Percentiles rank a stretch among this genome's conserved stretches.
phyloP scores from a whole-genome alignment of 2,888 invertebrate genomes.

The Teinopalpus imperialis region DNA sequence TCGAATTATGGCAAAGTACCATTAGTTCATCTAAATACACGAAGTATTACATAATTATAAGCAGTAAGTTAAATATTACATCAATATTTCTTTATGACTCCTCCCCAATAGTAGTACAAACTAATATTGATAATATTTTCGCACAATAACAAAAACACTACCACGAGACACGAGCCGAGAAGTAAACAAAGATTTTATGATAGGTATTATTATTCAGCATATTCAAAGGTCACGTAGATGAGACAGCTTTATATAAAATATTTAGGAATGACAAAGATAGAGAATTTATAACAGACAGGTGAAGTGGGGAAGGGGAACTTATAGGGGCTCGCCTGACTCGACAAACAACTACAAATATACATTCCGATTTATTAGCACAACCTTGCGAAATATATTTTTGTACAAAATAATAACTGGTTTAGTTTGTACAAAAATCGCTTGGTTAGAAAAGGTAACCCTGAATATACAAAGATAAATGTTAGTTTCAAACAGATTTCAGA shows the following conservation, averaged over 20 bases:
- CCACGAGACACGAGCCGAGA: slow-evolving; percentile 56
- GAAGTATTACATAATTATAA: slow-evolving; percentile 14
- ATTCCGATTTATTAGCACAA: slow-evolving; percentile 20
- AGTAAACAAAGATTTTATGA: slow-evolving; percentile 77
- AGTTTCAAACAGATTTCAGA: no score
- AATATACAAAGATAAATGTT: background rate
- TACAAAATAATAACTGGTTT: slow-evolving; percentile 8
- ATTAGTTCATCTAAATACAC: slow-evolving; percentile 27
- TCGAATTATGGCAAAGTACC: slow-evolving; percentile 46
- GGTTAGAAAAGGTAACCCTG: background rate
- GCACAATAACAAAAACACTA: slow-evolving; percentile 79
- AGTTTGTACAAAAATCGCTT: no score
- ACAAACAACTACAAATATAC: slow-evolving; percentile 23
- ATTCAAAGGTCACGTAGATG: slow-evolving; percentile 73
- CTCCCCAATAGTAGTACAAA: slow-evolving; percentile 20
- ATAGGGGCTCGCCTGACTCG: slow-evolving; percentile 27
- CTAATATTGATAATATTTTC: slow-evolving; percentile 45
- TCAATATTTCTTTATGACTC: slow-evolving; percentile 16
- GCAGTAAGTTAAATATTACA: background rate
- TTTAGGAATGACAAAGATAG: slow-evolving; percentile 43
- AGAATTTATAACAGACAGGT: slow-evolving; percentile 30
- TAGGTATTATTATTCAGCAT: slow-evolving; percentile 66
- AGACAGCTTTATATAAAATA: slow-evolving; percentile 36
- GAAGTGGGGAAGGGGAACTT: slow-evolving; percentile 42
- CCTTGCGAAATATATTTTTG: slow-evolving; percentile 17